Evolutionary conservation across 2,797 vertebrate genomes (phyloP).

Genomic region (Nyctibius grandis): DNA sequence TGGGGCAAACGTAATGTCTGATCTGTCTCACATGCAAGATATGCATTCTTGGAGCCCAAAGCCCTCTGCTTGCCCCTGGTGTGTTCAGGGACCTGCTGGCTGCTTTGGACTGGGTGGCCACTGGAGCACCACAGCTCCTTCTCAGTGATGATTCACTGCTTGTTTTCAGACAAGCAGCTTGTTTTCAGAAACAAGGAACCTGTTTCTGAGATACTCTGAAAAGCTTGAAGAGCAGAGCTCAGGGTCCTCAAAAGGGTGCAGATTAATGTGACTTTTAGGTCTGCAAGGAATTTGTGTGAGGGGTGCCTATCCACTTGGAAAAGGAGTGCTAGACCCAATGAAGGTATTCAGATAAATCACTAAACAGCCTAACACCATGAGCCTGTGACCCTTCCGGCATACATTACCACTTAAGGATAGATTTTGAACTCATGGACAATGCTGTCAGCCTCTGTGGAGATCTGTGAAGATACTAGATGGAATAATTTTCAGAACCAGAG

Average conservation of each 20-base stretch:
- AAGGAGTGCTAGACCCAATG: not conserved
- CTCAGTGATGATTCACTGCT: not conserved
- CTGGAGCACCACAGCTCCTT: not conserved
- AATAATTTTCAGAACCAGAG: not conserved
- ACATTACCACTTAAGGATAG: not conserved
- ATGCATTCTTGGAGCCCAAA: not conserved
- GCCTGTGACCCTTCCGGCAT: not conserved
- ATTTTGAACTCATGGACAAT: not conserved
- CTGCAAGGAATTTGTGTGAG: not conserved
- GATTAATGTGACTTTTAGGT: not conserved
- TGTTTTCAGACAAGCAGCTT: not conserved
- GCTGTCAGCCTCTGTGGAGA: not conserved
- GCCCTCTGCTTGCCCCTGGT: not conserved
- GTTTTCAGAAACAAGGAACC: not conserved
- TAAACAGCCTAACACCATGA: not conserved
- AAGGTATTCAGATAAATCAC: not conserved
- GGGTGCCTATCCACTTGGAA: not conserved
- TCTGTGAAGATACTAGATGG: not conserved
- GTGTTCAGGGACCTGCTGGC: not conserved
- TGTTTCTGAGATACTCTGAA: not conserved
- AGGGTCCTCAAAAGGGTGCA: not conserved
- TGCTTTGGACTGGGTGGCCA: not conserved
- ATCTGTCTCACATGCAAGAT: not conserved
- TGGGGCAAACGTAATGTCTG: not conserved
- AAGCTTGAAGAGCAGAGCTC: not conserved